Base-by-base conservation (phyloP, 2,888 invertebrate species). In the Drosophila cracens region DNA sequence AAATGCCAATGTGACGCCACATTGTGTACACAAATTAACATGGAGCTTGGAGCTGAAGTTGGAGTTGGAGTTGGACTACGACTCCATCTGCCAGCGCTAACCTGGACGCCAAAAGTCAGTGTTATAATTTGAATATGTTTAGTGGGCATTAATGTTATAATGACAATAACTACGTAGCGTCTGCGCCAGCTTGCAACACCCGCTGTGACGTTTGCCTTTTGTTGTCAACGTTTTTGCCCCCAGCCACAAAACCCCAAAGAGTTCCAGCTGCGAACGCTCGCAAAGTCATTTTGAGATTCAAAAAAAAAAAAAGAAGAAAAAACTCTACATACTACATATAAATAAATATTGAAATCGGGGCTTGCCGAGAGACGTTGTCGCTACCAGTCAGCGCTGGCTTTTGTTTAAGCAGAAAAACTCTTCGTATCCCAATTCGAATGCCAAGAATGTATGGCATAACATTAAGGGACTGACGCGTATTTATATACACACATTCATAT, bases 1-100 rank as follows among this genome's bases (percentile, higher is more conserved):
- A 91, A 91, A 91, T 92, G 89, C 91, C 91, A 89, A 92, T 91
- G 92, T 92, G 91, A 91, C 91, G 91, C 92, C 92, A 91, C 90
- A 87, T 89, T 91, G 90, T 83, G 83, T 87, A 89, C 84, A 91
- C 90, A 89, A 89, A 89, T 82, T 89, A 87, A 81, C 82, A 88
- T 83, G 70, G 51, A 66, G 54, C 11, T 54, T 61, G 65, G 13
- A 73, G 53, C 8, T 40, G 62, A 43, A 63, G 43, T 29, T 33
- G 71, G 38, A 71, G 36, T 46, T 36, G 70, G 38, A 70, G 40
- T 43, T 40, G 56, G 66, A 51, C 43, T 51, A 36, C 34, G 58
- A 59, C 49, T 67, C 49, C 29, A 16, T 27, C 60, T 40, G 16
- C 29, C 33, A 25, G 16, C 18, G 60, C 49, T 65, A 59, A 76